These are phyloP conservation scores for Tapera naevia DNA, from an alignment of 2,797 vertebrate genomes.

Conservation along the genomic window DNA sequence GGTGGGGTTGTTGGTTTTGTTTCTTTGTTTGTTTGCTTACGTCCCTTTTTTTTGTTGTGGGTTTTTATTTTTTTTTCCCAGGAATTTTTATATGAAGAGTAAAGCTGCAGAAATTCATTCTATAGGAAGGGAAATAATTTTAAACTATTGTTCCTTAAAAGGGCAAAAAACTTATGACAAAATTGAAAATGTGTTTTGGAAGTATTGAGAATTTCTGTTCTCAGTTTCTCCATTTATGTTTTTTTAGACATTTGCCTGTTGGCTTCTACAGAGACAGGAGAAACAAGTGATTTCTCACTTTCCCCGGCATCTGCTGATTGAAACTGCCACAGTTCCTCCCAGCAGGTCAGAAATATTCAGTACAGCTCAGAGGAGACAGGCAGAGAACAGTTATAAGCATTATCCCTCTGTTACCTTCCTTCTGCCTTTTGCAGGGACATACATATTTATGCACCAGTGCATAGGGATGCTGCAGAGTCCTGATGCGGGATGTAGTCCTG, in stretches of 20 bases:
- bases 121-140: not conserved
- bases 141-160: not conserved
- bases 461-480: not conserved
- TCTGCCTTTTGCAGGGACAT: not conserved
- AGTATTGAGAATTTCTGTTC: not conserved
- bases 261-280: not conserved
- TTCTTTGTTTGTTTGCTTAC: too few species aligned
- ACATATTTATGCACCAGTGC: accelerated
- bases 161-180: not conserved
- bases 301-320: not conserved
- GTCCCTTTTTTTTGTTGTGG: too few species aligned
- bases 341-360: not conserved
- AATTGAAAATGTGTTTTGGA: not conserved
- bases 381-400: not conserved
- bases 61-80: not conserved
- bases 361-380: not conserved
- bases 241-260: not conserved
- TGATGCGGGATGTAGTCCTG: not conserved
- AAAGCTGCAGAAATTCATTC: not conserved
- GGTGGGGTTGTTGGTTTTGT: too few species aligned
- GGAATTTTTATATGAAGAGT: not conserved
- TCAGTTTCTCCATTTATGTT: not conserved
- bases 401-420: not conserved
- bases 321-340: not conserved
- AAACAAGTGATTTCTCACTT: not conserved